A percentile compares a stretch with the other conserved stretches of the same genome.
Evolutionary conservation across 2,797 vertebrate genomes (phyloP).

Genomic region (Eidolon dupreanum): DNA sequence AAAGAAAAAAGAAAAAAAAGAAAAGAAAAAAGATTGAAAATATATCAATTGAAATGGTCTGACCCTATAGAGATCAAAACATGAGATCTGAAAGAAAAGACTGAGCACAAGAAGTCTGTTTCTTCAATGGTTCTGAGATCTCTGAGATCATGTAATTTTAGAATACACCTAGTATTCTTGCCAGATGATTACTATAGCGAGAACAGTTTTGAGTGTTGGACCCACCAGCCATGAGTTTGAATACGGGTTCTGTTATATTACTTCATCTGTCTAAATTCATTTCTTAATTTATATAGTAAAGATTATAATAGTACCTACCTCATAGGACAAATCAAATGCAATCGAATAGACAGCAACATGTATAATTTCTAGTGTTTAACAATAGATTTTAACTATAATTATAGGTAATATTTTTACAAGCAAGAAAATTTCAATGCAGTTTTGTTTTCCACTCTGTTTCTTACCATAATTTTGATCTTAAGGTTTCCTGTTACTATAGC

Average conservation of each 20-base stretch:
- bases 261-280: not conserved
- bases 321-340: not conserved
- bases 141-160: not conserved
- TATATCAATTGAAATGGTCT: not conserved
- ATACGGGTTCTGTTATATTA: not conserved
- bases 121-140: not conserved
- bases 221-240: not conserved
- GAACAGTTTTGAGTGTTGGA: not conserved
- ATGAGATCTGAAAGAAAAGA: not conserved
- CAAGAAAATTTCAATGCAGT: not conserved
- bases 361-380: not conserved
- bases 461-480: not conserved
- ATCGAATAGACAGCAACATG: not conserved
- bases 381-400: not conserved
- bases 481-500: not conserved
- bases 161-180: not conserved
- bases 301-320: not conserved
- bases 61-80: not conserved
- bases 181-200: not conserved
- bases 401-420: not conserved
- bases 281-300: not conserved
- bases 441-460: not conserved
- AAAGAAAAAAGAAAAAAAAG: not conserved
- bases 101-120: not conserved
- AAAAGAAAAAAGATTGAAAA: not conserved